Conservation (phyloP, 2,113 vertebrate species). For the Vidua chalybeata region DNA sequence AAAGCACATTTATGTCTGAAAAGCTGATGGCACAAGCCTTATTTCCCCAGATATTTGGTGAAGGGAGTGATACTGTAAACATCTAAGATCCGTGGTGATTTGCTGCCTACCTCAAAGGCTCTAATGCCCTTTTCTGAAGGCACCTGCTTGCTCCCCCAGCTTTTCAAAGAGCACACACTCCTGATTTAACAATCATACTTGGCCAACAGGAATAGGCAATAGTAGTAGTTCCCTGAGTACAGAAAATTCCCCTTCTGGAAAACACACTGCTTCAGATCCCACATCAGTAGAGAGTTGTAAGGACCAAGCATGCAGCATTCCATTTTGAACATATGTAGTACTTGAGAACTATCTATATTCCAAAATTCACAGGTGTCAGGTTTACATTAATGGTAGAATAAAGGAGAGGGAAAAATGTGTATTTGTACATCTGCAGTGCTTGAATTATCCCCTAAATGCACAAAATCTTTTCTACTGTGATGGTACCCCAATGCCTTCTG, state of each 20-base stretch:
- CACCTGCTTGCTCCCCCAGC: not conserved
- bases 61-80: not conserved
- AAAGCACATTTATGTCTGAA: not conserved
- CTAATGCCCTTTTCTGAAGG: not conserved
- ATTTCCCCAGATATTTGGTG: not conserved
- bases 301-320: not conserved
- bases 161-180: not conserved
- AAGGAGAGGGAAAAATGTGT: not conserved
- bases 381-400: not conserved
- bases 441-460: not conserved
- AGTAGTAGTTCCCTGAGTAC: rapidly evolving
- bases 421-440: not conserved
- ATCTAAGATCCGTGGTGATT: rapidly evolving
- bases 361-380: not conserved
- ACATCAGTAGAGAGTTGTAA: not conserved
- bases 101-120: not conserved
- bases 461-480: not conserved
- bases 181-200: not conserved
- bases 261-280: not conserved
- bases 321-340: not conserved
- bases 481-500: not conserved
- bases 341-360: not conserved
- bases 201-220: not conserved
- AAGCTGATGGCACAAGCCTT: not conserved
- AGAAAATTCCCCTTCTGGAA: not conserved